Evolutionary conservation across 1,140 invertebrate genomes (phyloP).

Genomic region (Thrips palmi): DNA sequence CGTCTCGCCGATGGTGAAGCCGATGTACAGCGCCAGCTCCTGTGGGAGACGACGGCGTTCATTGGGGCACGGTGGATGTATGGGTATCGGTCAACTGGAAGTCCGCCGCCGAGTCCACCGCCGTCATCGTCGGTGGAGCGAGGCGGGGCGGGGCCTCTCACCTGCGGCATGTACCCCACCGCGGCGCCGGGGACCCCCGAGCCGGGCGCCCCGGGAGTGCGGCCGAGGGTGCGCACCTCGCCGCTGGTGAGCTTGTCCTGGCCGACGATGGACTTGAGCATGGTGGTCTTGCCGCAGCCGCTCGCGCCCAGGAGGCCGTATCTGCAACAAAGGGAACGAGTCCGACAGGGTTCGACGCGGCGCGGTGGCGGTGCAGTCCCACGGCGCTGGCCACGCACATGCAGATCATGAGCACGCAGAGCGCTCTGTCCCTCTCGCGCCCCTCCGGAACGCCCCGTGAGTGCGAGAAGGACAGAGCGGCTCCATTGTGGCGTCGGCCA

Average conservation of each 20-base stretch:
- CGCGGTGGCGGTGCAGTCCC: too few relatives aligned
- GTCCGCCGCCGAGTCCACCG: slow-evolving; percentile 29
- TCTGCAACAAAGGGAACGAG: slow-evolving; percentile 16
- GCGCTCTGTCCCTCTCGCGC: too few relatives aligned
- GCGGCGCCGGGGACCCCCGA: too few relatives aligned
- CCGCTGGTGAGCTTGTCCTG: slow-evolving; percentile 21
- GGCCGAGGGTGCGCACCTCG: slow-evolving; percentile 21
- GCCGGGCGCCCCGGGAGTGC: slow-evolving; percentile 20
- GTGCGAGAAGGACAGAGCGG: too few relatives aligned
- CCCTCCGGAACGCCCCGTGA: too few relatives aligned
- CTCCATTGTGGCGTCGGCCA: too few relatives aligned
- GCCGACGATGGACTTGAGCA: slow-evolving; percentile 26
- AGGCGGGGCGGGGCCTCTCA: too few relatives aligned
- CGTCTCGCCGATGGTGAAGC: slow-evolving; percentile 71
- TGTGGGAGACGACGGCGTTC: slow-evolving; percentile 21
- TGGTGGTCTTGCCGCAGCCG: slow-evolving; percentile 25
- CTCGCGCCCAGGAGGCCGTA: slow-evolving; percentile 27
- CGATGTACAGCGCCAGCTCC: slow-evolving; percentile 71
- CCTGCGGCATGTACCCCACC: slow-evolving; percentile 71
- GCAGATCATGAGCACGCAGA: too few relatives aligned
- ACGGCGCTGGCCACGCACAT: too few relatives aligned
- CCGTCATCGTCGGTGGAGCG: slow-evolving; percentile 32
- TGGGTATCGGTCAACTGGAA: slow-evolving; percentile 22
- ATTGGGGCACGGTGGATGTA: not conserved
- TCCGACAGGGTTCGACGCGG: too few relatives aligned